These are phyloP conservation scores for Petroica traversi DNA, from an alignment of 2,113 vertebrate genomes.

Conservation along the genomic window DNA sequence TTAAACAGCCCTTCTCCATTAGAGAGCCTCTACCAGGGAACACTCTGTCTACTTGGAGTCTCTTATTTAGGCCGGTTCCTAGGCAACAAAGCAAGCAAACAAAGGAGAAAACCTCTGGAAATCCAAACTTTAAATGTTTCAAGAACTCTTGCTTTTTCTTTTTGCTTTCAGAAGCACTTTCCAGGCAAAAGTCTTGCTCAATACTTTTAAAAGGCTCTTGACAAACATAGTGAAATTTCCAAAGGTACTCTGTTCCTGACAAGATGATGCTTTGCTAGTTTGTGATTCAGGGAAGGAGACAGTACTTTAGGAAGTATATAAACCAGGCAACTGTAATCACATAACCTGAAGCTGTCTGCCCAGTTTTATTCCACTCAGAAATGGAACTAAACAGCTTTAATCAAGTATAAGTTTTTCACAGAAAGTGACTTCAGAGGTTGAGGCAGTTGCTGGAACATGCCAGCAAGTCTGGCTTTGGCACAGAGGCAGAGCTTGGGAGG, in stretches of 20 bases:
- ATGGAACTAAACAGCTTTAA: background rate
- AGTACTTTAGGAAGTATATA: background rate
- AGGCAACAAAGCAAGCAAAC: conserved; percentile 56
- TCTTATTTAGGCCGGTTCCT: conserved; percentile 26
- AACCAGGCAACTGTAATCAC: background rate
- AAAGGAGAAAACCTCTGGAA: conserved; percentile 1
- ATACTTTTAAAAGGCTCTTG: background rate
- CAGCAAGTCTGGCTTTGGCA: background rate
- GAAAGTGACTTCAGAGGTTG: background rate
- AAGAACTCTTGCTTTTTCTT: background rate
- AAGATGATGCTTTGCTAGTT: background rate
- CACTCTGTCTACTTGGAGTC: background rate
- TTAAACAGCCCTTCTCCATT: background rate
- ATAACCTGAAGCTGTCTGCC: background rate
- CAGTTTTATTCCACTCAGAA: background rate
- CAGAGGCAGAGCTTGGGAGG: background rate
- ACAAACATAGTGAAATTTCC: background rate
- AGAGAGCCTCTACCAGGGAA: background rate
- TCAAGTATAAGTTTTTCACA: background rate
- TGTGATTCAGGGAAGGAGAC: background rate
- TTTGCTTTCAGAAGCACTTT: background rate
- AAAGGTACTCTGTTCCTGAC: background rate
- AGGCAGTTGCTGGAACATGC: background rate
- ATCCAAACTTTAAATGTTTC: conserved; percentile 19
- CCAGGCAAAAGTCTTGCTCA: background rate